These are phyloP conservation scores for Montipora capitata DNA, from an alignment of 92 coral and sea anemone genomes.

Conservation along the genomic window DNA sequence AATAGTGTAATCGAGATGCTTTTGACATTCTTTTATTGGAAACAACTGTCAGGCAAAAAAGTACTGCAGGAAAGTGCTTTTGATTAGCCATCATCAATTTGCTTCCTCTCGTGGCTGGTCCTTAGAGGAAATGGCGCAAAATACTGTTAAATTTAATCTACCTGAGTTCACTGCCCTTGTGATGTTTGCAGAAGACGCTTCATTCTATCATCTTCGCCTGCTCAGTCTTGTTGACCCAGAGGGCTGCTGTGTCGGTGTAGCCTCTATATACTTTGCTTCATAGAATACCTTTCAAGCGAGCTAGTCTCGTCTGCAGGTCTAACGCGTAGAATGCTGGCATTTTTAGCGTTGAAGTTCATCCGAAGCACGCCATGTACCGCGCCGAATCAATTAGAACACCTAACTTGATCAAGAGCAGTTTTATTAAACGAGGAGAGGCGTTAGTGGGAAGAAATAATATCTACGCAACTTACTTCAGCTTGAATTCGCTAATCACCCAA, in stretches of 20 bases:
- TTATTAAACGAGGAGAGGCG: no score
- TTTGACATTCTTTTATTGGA: background rate
- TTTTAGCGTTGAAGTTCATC: constrained; percentile 10
- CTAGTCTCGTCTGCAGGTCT: background rate
- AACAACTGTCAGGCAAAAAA: background rate
- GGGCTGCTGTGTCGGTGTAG: background rate
- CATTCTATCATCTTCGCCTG: background rate
- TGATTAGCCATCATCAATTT: background rate
- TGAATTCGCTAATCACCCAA: no score
- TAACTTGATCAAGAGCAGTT: no score
- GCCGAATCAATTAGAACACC: background rate
- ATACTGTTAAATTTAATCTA: background rate
- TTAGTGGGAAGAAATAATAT: no score
- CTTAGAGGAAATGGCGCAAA: background rate
- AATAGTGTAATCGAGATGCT: background rate
- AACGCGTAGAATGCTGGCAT: constrained; percentile 16
- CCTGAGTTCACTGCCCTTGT: background rate
- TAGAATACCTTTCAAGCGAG: background rate
- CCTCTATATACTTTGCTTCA: background rate
- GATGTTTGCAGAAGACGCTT: background rate
- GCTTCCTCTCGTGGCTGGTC: background rate
- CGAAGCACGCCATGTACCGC: background rate
- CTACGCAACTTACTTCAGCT: no score
- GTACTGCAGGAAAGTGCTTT: background rate
- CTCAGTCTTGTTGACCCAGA: background rate